These are phyloP conservation scores for Dorcus parallelipipedus DNA, from an alignment of 2,888 invertebrate species.

Conservation along the genomic window DNA sequence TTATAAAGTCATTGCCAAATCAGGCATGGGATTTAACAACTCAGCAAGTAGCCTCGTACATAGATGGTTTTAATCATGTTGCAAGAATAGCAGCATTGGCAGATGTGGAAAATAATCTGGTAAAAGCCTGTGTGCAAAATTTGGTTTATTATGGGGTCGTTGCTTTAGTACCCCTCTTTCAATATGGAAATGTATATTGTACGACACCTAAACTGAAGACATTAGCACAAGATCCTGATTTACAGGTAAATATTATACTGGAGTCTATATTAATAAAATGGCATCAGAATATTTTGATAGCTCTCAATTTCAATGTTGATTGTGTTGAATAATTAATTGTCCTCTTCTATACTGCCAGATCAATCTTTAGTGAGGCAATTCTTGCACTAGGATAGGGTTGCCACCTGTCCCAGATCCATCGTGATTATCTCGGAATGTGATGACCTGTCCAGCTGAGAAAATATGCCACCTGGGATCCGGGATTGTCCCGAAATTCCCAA, in stretches of 20 bases:
- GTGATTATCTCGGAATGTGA: too few species aligned
- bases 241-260: slow-evolving; percentile 38
- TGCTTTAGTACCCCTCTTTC: slow-evolving; percentile 58
- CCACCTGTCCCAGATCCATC: too few species aligned
- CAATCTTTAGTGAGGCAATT: too few species aligned
- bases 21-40: slow-evolving; percentile 92
- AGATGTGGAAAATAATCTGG: slow-evolving; percentile 89
- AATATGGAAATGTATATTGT: slow-evolving; percentile 65
- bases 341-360: too few species aligned
- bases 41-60: slow-evolving; percentile 81
- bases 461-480: too few species aligned
- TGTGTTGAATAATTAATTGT: too few species aligned
- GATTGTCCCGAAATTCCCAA: too few species aligned
- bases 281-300: too few species aligned
- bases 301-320: too few species aligned
- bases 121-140: slow-evolving; percentile 92
- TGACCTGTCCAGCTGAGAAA: too few species aligned
- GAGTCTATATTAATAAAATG: too few species aligned
- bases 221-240: slow-evolving; percentile 50
- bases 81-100: slow-evolving; percentile 85
- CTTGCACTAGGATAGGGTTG: too few species aligned
- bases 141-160: slow-evolving; percentile 74
- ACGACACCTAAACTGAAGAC: slow-evolving; percentile 56
- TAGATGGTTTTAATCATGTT: slow-evolving; percentile 91
- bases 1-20: slow-evolving; percentile 49